A percentile compares a stretch with the other conserved stretches of the same genome.
Conservation (phyloP, 2,797 vertebrate genomes). For the Coilia nasus region DNA sequence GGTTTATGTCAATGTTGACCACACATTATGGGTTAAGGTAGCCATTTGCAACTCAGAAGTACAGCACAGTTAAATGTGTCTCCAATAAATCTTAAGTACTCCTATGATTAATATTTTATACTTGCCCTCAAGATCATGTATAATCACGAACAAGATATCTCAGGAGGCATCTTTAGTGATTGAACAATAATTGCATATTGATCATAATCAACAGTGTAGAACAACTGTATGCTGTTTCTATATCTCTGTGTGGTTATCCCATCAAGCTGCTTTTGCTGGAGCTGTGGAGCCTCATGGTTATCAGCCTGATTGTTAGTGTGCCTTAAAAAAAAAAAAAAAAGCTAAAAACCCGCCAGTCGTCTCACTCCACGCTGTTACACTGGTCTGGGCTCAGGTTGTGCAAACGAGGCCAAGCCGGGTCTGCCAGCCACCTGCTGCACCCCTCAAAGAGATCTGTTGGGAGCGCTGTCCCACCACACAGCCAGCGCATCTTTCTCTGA, state of each 20-base stretch:
- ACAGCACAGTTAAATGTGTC: neutral
- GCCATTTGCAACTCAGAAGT: neutral
- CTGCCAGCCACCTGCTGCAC: neutral
- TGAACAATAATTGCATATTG: neutral
- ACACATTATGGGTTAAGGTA: neutral
- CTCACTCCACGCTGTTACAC: neutral
- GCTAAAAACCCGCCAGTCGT: neutral
- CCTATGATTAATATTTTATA: neutral
- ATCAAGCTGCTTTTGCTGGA: neutral
- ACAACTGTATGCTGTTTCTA: neutral
- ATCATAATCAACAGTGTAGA: neutral
- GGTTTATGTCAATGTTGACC: neutral
- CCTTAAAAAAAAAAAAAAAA: neutral
- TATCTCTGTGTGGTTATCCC: neutral
- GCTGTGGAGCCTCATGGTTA: neutral
- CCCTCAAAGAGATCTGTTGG: neutral
- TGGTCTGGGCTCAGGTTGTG: neutral
- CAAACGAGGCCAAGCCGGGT: neutral
- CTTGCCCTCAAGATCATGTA: neutral
- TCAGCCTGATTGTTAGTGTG: neutral
- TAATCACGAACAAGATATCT: neutral
- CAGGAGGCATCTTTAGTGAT: neutral
- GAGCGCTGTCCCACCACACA: neutral
- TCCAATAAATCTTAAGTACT: neutral
- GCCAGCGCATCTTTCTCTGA: neutral